Evolutionary conservation across 2,113 vertebrate genomes (phyloP).

Genomic region (Sterrhoptilus dennistouni): DNA sequence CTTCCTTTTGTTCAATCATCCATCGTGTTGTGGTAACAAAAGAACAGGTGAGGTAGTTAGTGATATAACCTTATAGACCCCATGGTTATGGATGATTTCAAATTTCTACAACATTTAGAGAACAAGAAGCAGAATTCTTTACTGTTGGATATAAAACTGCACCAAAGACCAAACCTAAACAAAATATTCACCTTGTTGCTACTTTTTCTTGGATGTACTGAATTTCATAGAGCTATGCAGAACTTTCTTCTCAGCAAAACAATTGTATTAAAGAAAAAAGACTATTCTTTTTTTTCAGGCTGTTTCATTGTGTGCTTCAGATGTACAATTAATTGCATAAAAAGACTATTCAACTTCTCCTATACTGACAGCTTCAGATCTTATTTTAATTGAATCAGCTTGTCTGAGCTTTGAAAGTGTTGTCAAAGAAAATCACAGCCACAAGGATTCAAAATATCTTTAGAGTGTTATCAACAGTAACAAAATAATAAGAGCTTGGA

Average conservation of each 20-base stretch:
- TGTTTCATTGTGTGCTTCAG: not conserved
- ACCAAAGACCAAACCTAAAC: not conserved
- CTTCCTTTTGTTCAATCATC: not conserved
- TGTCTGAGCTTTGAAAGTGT: conserved; percentile 14
- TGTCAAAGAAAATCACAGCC: conserved; percentile 47
- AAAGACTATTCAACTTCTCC: not conserved
- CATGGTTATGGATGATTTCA: not conserved
- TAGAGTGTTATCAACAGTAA: not conserved
- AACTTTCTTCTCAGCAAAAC: not conserved
- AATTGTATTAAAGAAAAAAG: not conserved
- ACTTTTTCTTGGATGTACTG: not conserved
- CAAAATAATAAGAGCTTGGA: conserved; percentile 18
- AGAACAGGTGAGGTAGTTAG: not conserved
- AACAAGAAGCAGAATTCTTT: not conserved
- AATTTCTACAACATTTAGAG: not conserved
- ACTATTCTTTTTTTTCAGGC: not conserved
- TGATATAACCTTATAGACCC: not conserved
- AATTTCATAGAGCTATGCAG: not conserved
- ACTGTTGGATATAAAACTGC: not conserved
- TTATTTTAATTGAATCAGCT: conserved; percentile 40
- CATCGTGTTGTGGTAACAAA: not conserved
- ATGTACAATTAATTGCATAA: conserved; percentile 48
- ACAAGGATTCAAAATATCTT: conserved; percentile 1
- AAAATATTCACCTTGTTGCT: not conserved
- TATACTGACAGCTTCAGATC: conserved; percentile 21